These are phyloP conservation scores for Drosophila vallismaia DNA, from an alignment of 2,888 invertebrate genomes.

Conservation along the genomic window DNA sequence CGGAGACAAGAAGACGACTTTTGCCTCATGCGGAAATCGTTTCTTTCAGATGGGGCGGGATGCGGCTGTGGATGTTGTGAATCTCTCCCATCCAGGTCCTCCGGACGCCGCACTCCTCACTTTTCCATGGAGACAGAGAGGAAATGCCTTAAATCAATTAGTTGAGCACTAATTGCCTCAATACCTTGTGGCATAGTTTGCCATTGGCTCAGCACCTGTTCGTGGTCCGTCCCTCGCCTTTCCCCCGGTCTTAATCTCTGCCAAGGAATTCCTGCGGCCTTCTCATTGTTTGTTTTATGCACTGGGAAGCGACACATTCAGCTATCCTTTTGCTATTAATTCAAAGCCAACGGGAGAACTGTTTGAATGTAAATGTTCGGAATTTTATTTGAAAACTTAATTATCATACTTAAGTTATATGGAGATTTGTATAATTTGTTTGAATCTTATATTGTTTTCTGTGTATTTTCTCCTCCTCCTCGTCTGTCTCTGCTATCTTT, in stretches of 20 bases:
- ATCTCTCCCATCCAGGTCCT: slow-evolving; percentile 15
- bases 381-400: too few species aligned
- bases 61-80: neutral
- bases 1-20: slow-evolving; percentile 68
- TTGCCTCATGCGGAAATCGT: slow-evolving; percentile 71
- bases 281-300: slow-evolving; percentile 67
- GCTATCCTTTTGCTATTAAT: too few species aligned
- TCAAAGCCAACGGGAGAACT: too few species aligned
- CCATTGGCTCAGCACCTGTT: slow-evolving; percentile 77
- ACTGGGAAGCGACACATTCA: neutral
- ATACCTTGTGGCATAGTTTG: slow-evolving; percentile 83
- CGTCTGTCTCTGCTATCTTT: slow-evolving; percentile 62
- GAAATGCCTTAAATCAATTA: slow-evolving; percentile 84
- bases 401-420: too few species aligned
- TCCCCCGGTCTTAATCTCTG: slow-evolving; percentile 67
- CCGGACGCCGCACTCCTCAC: slow-evolving; percentile 11
- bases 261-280: slow-evolving; percentile 74
- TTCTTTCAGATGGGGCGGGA: slow-evolving; percentile 1
- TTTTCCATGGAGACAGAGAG: slow-evolving; percentile 74
- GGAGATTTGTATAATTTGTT: too few species aligned
- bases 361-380: too few species aligned
- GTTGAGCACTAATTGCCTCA: slow-evolving; percentile 84
- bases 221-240: slow-evolving; percentile 35
- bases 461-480: slow-evolving; percentile 1
- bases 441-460: neutral